Conservation (phyloP, 37 sponge, comb jelly and placozoan species). For the Ianthella basta region DNA sequence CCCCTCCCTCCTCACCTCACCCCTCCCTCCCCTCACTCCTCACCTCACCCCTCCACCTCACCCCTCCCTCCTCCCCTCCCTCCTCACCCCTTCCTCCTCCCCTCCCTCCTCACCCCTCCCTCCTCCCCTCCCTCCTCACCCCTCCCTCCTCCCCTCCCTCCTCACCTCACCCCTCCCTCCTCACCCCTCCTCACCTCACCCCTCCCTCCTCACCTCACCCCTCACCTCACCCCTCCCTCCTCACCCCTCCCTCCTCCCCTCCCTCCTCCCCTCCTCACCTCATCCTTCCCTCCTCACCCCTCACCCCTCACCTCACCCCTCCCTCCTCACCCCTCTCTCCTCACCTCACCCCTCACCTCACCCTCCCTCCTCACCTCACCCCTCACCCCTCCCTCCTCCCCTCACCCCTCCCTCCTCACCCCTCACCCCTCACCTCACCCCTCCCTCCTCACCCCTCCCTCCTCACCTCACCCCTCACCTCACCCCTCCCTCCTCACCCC, state of each 20-base stretch:
- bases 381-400: not conserved
- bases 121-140: not conserved
- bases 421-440: not conserved
- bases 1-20: not conserved
- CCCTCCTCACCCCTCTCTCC: not conserved
- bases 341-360: not conserved
- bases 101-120: not conserved
- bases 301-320: not conserved
- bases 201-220: not conserved
- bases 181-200: too few species aligned
- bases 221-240: constrained; percentile 25
- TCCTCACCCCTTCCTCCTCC: not conserved
- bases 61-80: not conserved
- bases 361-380: not conserved
- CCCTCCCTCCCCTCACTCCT: not conserved
- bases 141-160: too few species aligned
- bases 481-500: constrained; percentile 20
- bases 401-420: too few species aligned
- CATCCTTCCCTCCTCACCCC: constrained; percentile 36
- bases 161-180: too few species aligned
- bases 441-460: not conserved
- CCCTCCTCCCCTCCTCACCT: too few species aligned
- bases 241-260: constrained; percentile 35
- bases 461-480: constrained; percentile 10
- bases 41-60: not conserved